Conservation (phyloP, 2,113 vertebrate genomes). For the Zapus hudsonius region DNA sequence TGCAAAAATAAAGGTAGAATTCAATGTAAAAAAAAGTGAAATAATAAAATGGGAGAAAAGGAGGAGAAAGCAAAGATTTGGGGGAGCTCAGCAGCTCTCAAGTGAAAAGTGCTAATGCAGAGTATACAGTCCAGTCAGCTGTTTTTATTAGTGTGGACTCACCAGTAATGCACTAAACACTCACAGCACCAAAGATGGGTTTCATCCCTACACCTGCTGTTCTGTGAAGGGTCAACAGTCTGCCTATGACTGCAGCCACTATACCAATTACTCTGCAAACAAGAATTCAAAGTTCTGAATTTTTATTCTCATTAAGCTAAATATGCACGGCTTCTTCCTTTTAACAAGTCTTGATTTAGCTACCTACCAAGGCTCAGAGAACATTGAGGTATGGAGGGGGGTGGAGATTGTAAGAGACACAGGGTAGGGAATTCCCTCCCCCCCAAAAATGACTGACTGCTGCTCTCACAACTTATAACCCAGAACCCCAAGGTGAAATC, state of each 20-base stretch:
- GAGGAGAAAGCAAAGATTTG: not conserved
- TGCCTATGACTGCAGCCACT: not conserved
- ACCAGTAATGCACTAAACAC: not conserved
- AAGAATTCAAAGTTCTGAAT: not conserved
- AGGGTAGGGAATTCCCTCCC: no score
- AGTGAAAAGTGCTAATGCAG: not conserved
- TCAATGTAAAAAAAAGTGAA: not conserved
- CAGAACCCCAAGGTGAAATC: no score
- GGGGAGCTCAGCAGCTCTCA: not conserved
- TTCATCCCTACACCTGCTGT: not conserved
- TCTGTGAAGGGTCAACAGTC: not conserved
- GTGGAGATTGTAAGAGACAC: no score
- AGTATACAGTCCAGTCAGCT: not conserved
- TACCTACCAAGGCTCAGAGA: no score
- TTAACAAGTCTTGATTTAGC: not conserved
- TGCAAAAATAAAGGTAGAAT: not conserved
- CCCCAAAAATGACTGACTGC: no score
- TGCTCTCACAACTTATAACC: no score
- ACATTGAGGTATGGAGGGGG: no score
- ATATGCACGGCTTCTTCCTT: not conserved
- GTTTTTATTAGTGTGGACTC: not conserved
- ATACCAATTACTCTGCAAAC: not conserved
- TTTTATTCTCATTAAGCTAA: slow-evolving; percentile 2
- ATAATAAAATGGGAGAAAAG: not conserved
- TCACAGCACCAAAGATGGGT: not conserved